Conservation (phyloP, 2,797 vertebrate species). For the Muscicapa striata region DNA sequence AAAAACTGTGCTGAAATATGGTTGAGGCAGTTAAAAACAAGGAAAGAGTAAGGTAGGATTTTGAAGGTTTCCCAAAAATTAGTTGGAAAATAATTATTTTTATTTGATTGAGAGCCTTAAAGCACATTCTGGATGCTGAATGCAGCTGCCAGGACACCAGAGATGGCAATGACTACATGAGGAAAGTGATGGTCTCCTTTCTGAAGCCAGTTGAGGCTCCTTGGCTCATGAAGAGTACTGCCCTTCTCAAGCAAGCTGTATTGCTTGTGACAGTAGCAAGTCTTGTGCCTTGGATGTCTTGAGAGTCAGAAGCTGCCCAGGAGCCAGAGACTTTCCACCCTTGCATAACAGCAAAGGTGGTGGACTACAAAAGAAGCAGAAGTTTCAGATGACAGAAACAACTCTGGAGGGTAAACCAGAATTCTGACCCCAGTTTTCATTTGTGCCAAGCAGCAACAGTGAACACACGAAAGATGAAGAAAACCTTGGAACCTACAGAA, state of each 20-base stretch:
- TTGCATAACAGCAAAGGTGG: neutral
- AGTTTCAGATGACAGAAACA: neutral
- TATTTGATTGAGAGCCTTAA: neutral
- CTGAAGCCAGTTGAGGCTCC: neutral
- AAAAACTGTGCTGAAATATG: neutral
- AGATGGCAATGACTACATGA: neutral
- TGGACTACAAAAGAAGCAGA: neutral
- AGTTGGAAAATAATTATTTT: neutral
- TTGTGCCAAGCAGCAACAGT: too few species aligned
- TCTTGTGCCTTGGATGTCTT: neutral
- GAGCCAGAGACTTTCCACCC: neutral
- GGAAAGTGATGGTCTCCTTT: neutral
- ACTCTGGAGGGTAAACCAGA: neutral
- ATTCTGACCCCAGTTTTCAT: neutral
- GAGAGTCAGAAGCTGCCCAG: neutral
- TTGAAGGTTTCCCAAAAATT: neutral
- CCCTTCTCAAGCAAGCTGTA: neutral
- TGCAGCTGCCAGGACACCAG: accelerated
- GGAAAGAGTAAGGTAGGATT: neutral
- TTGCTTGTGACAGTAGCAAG: neutral
- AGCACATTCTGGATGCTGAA: neutral
- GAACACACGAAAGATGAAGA: neutral
- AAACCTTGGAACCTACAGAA: neutral
- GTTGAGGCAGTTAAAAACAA: neutral
- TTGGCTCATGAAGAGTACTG: neutral